A percentile compares a stretch with the other conserved stretches of the same genome.
phyloP scores from a whole-genome alignment of 2,113 vertebrate genomes.

The Trematocara stigmaticum region DNA sequence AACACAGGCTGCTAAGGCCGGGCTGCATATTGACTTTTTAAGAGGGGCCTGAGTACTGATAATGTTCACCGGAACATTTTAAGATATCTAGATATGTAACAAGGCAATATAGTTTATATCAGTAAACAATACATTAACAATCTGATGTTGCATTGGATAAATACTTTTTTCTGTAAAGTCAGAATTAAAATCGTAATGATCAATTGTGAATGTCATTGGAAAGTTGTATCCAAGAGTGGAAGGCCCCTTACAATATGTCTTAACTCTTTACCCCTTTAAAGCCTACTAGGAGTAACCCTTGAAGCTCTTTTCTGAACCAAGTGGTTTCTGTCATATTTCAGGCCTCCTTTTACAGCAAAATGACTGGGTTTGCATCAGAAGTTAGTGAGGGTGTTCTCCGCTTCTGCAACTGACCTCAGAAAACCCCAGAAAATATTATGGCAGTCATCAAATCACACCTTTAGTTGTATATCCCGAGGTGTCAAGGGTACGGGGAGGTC shows the following conservation, averaged over 20 bases:
- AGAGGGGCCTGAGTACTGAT: neutral
- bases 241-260: neutral
- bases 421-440: neutral
- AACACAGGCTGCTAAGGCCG: too few relatives aligned
- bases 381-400: neutral
- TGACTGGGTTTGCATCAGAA: neutral
- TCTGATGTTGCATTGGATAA: neutral
- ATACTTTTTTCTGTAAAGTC: neutral
- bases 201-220: neutral
- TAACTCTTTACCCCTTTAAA: neutral
- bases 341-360: neutral
- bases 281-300: neutral
- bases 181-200: neutral
- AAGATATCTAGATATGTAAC: neutral
- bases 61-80: neutral
- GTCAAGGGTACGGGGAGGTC: neutral
- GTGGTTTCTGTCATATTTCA: neutral
- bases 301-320: neutral
- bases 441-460: neutral
- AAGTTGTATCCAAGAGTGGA: neutral
- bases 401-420: neutral
- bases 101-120: neutral
- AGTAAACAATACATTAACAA: neutral
- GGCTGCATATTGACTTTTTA: neutral
- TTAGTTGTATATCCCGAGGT: neutral